Base-by-base conservation (phyloP, 1,140 invertebrate species). In the Cydia fagiglandana region DNA sequence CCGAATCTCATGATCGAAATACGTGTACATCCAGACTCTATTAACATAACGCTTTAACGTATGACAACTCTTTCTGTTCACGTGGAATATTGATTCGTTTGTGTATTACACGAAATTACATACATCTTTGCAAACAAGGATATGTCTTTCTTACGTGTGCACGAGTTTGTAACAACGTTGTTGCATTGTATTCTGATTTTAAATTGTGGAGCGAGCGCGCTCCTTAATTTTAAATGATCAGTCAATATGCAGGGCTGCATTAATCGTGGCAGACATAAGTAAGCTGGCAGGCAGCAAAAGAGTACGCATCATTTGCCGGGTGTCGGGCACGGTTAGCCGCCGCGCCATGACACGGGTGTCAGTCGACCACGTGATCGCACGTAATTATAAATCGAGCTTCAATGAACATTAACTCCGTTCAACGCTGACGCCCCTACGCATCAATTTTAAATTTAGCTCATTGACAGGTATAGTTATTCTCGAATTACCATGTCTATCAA, bases 31-130 rank as follows among this genome's bases (percentile, higher is more conserved):
- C 77, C 74, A 77, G 80, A 80, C 83, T 80, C 84, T 87, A 91
- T 90, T 91, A 89, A 85, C 89, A 91, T 91, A 91, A 89, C 85
- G 83, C 84, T 89, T 87, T 89, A 87, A 85, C 84, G 87, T 90
- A 89, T 88, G 88, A 91, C 83, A 82, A 89, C 86, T 91, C 89
- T 89, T 88, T 91, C 86, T 86, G 81, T 83, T 81, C 78, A 81
- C 84, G 86, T 87, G 84, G 89, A 88, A 89, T 91, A 91, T 88
- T 86, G 88, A 90, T 90, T 83, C 86, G 82, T 84, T 86, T 82
- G 83, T 89, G 78, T 82, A 81, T 78, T 83, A 88, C 88, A 89
- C 86, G 89, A 87, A 83, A 84, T 85, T 84, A 86, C 85, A 88
- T 89, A 88, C 84, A 88, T 89, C 88, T 83, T 87, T 83, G 64